phyloP scores from a whole-genome alignment of 1,140 invertebrate species.

The Drosophila lowei region DNA sequence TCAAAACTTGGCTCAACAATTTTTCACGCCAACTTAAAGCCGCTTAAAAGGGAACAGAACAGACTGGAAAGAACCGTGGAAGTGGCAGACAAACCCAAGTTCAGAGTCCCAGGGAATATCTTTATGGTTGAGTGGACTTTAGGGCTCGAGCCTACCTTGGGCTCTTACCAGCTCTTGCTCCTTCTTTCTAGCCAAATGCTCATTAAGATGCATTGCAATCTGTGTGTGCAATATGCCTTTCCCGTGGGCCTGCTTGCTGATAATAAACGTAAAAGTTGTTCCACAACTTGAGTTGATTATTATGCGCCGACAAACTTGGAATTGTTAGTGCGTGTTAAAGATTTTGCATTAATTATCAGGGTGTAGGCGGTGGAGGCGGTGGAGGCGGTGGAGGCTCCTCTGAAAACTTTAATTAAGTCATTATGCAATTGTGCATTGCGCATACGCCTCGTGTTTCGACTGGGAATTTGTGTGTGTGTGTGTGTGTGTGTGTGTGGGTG shows the following conservation, averaged over 20 bases:
- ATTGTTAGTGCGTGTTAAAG: slow-evolving; percentile 79
- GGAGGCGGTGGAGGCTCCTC: not conserved
- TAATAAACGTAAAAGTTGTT: slow-evolving; percentile 69
- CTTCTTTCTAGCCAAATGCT: slow-evolving; percentile 25
- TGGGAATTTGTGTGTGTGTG: slow-evolving; percentile 13
- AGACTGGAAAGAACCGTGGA: not conserved
- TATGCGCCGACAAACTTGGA: slow-evolving; percentile 72
- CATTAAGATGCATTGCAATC: slow-evolving; percentile 63
- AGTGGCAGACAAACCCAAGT: slow-evolving; percentile 31
- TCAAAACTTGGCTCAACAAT: slow-evolving; percentile 64
- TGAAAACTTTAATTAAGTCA: slow-evolving; percentile 73
- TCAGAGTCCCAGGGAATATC: slow-evolving; percentile 19
- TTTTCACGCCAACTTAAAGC: slow-evolving; percentile 76
- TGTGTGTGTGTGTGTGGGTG: slow-evolving; percentile 9
- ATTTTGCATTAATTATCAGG: slow-evolving; percentile 78
- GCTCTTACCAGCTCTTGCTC: not conserved
- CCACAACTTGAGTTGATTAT: slow-evolving; percentile 71
- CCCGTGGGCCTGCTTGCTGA: slow-evolving; percentile 43
- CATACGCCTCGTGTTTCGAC: slow-evolving; percentile 28
- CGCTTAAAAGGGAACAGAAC: slow-evolving; percentile 48
- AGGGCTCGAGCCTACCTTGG: slow-evolving; percentile 19
- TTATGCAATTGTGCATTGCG: slow-evolving; percentile 69
- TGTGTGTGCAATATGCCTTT: slow-evolving; percentile 61
- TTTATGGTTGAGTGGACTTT: slow-evolving; percentile 49
- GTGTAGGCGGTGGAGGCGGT: not conserved